A percentile compares a stretch with the other conserved stretches of the same genome.
Evolutionary conservation across 2,113 vertebrate genomes (phyloP).

Genomic region (Saguinus midas): DNA sequence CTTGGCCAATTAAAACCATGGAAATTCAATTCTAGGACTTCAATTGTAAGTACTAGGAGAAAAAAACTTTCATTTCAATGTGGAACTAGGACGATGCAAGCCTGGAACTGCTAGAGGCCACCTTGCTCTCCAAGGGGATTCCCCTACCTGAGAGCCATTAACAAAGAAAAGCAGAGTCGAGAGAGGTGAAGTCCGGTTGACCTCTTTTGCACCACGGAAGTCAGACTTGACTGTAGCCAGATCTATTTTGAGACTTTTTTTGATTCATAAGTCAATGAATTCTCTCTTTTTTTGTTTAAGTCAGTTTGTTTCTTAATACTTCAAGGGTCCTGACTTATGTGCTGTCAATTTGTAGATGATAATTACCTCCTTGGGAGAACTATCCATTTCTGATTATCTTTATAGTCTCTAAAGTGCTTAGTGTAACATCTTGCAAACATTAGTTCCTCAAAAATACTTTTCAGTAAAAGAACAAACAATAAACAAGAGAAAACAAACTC

Average conservation of each 20-base stretch:
- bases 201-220: neutral
- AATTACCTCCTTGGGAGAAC: neutral
- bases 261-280: neutral
- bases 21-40: neutral
- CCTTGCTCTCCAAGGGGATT: neutral
- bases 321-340: neutral
- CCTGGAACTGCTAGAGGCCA: neutral
- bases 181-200: neutral
- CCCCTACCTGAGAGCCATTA: neutral
- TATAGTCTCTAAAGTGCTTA: neutral
- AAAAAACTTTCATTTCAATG: neutral
- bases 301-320: neutral
- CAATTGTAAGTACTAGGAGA: neutral
- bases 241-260: neutral
- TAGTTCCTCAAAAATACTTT: neutral
- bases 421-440: constrained; percentile 44
- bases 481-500: constrained; percentile 78
- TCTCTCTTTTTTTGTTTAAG: neutral
- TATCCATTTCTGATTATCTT: constrained; percentile 22
- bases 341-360: neutral
- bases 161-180: neutral
- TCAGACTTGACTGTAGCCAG: neutral
- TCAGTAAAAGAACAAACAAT: neutral
- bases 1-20: neutral
- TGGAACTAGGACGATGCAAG: neutral